Conservation (phyloP, 2,113 vertebrate species). For the Orthonyx spaldingii region DNA sequence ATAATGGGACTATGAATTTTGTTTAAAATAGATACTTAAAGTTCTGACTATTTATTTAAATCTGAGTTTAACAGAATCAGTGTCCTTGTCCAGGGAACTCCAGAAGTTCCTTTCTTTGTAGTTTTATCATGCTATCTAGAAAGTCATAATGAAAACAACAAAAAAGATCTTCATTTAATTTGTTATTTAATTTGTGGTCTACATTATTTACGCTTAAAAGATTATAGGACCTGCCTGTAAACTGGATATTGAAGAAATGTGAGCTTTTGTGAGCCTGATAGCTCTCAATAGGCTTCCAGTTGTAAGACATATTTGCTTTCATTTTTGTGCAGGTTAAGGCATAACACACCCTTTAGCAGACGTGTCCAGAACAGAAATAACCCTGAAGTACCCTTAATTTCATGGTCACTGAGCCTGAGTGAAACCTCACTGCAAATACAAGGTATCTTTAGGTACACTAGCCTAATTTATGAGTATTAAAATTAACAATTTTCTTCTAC, state of each 20-base stretch:
- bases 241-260: conserved; percentile 58
- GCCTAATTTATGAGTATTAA: conserved; percentile 80
- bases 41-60: background rate
- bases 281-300: background rate
- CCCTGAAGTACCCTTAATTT: background rate
- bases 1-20: background rate
- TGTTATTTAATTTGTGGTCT: background rate
- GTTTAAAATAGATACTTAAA: background rate
- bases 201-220: conserved; percentile 36
- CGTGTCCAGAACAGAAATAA: background rate
- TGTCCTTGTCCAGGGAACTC: background rate
- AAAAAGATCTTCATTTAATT: background rate
- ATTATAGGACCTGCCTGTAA: conserved; percentile 56
- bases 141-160: background rate
- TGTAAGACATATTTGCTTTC: background rate
- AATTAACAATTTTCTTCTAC: conserved; percentile 77
- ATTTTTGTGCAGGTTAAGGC: background rate
- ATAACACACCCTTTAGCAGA: background rate
- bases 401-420: conserved; percentile 44
- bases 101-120: background rate
- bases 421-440: conserved; percentile 76
- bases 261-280: conserved; percentile 46
- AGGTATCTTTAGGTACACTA: conserved; percentile 75
- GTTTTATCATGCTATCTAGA: background rate
- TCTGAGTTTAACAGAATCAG: background rate